phyloP scores from a whole-genome alignment of 2,113 vertebrate species.

The Nasalis larvatus region DNA sequence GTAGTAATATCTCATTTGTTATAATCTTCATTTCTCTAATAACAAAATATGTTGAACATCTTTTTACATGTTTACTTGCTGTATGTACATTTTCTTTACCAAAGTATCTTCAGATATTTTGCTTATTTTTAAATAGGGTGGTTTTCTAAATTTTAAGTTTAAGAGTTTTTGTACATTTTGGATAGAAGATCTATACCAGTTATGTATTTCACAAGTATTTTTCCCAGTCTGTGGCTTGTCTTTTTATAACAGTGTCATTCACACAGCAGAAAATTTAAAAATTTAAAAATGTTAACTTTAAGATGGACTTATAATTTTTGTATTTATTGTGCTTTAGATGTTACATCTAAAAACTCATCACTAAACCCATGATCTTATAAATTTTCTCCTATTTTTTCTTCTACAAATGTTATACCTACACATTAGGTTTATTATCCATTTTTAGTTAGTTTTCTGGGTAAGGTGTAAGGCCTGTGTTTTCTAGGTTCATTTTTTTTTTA shows the following conservation, averaged over 20 bases:
- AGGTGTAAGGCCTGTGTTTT: neutral
- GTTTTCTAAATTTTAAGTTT: neutral
- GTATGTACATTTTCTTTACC: neutral
- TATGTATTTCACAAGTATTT: neutral
- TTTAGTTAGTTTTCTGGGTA: neutral
- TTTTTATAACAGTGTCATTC: neutral
- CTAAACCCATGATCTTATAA: neutral
- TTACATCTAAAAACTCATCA: neutral
- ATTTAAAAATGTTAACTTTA: neutral
- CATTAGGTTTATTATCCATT: neutral
- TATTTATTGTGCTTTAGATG: neutral
- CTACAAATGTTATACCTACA: neutral
- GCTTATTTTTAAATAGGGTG: neutral
- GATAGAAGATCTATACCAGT: neutral
- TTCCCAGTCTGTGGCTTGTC: neutral
- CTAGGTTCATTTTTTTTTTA: neutral
- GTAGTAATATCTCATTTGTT: neutral
- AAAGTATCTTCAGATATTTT: neutral
- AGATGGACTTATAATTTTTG: neutral
- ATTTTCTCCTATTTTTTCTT: neutral
- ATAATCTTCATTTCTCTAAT: neutral
- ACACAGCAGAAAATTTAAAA: neutral
- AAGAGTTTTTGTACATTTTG: neutral
- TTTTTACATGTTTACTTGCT: neutral
- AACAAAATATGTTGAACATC: neutral